Base-by-base conservation (phyloP, 2,888 invertebrate species). In the Dermolepida albohirtum region DNA sequence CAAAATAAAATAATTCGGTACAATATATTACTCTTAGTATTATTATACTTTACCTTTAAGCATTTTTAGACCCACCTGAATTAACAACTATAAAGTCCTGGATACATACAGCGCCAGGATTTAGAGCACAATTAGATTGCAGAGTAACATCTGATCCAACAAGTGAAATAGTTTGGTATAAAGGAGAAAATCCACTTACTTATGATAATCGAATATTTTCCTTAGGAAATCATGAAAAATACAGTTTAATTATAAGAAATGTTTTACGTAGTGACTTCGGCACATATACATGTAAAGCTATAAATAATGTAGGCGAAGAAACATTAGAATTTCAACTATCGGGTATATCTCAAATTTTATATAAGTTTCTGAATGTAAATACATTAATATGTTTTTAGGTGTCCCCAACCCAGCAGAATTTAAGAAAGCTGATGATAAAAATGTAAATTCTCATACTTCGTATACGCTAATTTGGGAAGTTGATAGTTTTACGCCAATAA, bases 381-480 rank as follows among this genome's bases (percentile, higher is more conserved):
- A 16, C 12, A 12, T 34, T 7, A 34, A 39, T 39, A 16, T 39
- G 39, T 40, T 78, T 80, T 6, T 78, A 90, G 90, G 90, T 29
- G 87, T 89, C 0, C 89, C 92, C 0, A 90, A 91, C 79, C 85
- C 89, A 1, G 91, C 91, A 0, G 86, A 89, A 0, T 89, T 92
- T 76, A 91, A 90, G 79, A 88, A 88, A 72, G 71, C 83, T 80
- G 17, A 82, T 78, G 39, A 79, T 83, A 71, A 86, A 85, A 76
- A 85, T 81, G 62, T 83, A 81, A 1, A 86, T 82, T 52, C 89
- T 80, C 65, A 87, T 70, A 82, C 81, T 62, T 84, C 89, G 27
- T 92, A 91, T 78, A 90, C 89, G 5, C 85, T 95, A 1, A 89
- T 93, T 62, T 95, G 94, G 94, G 92, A 93, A 78, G 94, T 93